phyloP scores from a whole-genome alignment of 2,113 vertebrate species.

The Ginglymostoma cirratum region DNA sequence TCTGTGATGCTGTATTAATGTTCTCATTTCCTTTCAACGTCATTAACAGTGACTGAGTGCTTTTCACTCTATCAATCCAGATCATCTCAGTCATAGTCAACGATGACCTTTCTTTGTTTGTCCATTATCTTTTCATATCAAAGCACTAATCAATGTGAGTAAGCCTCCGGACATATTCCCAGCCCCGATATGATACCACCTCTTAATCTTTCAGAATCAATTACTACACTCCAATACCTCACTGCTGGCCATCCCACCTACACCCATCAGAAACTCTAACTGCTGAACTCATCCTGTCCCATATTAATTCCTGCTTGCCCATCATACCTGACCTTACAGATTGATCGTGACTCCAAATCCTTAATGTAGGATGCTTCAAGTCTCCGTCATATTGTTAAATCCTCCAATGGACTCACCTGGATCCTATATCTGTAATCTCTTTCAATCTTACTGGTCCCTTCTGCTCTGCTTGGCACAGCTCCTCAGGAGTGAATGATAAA shows the following conservation, averaged over 20 bases:
- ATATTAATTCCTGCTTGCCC: neutral
- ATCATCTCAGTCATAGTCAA: neutral
- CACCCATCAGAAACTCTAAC: neutral
- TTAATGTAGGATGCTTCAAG: too few species aligned
- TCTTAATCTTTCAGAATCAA: neutral
- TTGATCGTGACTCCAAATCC: neutral
- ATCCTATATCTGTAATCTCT: neutral
- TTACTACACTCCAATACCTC: neutral
- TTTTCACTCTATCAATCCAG: neutral
- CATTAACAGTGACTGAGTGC: neutral
- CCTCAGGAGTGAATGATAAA: neutral
- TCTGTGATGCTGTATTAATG: neutral
- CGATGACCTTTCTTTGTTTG: neutral
- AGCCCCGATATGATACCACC: neutral
- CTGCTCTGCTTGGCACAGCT: neutral
- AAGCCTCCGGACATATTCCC: neutral
- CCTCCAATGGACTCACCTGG: too few species aligned
- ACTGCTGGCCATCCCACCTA: neutral
- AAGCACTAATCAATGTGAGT: neutral
- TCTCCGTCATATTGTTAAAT: too few species aligned
- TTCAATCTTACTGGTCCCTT: neutral
- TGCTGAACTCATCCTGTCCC: neutral
- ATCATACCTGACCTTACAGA: neutral
- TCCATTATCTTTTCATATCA: neutral
- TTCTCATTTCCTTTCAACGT: neutral